A percentile compares a stretch with the other conserved stretches of the same genome.
Evolutionary conservation across 2,797 vertebrate genomes (phyloP).

Genomic region (Amazonetta brasiliensis): DNA sequence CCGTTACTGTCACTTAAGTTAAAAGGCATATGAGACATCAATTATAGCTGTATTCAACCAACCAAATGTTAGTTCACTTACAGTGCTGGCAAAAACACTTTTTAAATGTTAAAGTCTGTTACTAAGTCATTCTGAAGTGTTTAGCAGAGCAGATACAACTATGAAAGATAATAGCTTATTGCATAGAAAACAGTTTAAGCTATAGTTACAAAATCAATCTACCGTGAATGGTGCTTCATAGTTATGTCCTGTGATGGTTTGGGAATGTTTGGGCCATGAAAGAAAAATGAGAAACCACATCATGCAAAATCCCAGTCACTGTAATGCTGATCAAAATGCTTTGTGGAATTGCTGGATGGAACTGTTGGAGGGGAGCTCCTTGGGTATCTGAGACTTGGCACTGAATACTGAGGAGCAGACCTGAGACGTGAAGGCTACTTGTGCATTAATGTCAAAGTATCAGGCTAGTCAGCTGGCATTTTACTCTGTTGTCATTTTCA

Average conservation of each 20-base stretch:
- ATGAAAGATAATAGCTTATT: not conserved
- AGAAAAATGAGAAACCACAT: not conserved
- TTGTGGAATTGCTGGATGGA: not conserved
- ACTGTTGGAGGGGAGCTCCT: not conserved
- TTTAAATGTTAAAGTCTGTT: constrained; percentile 62
- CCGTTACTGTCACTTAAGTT: constrained; percentile 13
- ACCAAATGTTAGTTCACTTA: constrained; percentile 11
- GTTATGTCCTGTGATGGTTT: not conserved
- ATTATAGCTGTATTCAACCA: constrained; percentile 10
- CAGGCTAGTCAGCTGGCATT: not conserved
- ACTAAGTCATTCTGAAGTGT: not conserved
- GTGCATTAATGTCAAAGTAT: not conserved
- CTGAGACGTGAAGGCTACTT: not conserved
- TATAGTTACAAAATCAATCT: not conserved
- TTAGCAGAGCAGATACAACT: not conserved
- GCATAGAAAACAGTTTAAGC: not conserved
- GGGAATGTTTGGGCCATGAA: not conserved
- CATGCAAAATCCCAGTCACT: not conserved
- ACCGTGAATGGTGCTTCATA: not conserved
- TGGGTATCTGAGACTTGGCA: not conserved
- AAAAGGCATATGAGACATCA: not conserved
- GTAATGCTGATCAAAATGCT: not conserved
- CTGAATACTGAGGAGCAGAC: not conserved
- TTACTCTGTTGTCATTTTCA: not conserved
- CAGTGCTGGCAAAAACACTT: not conserved